Percentiles rank a stretch among this genome's conserved stretches.
These are phyloP conservation scores for Acanthochromis polyacanthus DNA, from an alignment of 2,113 vertebrate species.

Conservation along the genomic window DNA sequence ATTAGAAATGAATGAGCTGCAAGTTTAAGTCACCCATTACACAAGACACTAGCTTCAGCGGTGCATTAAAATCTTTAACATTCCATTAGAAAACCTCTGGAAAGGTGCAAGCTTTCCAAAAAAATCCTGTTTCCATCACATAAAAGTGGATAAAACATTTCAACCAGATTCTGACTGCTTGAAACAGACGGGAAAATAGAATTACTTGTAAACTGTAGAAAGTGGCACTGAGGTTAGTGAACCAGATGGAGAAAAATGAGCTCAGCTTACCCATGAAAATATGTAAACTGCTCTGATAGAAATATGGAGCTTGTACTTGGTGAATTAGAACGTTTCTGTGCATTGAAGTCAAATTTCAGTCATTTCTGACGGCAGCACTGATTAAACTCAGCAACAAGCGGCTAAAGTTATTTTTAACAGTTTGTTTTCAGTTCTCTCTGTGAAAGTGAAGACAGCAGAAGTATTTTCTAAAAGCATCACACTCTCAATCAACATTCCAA, in stretches of 20 bases:
- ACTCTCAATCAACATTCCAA: conserved; percentile 27
- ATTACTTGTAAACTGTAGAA: conserved; percentile 22
- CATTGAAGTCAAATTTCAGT: conserved; percentile 16
- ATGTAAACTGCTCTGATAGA: conserved; percentile 55
- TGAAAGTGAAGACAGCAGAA: conserved; percentile 15
- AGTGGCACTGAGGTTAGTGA: conserved; percentile 25
- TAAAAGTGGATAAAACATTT: conserved; percentile 54
- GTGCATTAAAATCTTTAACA: conserved; percentile 56
- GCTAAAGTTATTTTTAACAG: background rate
- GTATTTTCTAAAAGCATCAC: background rate
- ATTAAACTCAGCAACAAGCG: background rate
- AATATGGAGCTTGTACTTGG: conserved; percentile 44
- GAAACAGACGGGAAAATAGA: conserved; percentile 35
- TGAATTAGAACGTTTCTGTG: conserved; percentile 36
- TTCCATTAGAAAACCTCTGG: conserved; percentile 57
- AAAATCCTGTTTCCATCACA: conserved; percentile 39
- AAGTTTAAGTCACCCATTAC: conserved; percentile 29
- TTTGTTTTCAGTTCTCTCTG: background rate
- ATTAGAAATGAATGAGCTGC: conserved; percentile 49
- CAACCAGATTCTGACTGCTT: conserved; percentile 62
- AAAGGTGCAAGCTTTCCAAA: conserved; percentile 66
- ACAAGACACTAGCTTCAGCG: conserved; percentile 47
- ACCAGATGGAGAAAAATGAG: conserved; percentile 19
- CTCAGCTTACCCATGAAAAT: conserved; percentile 43
- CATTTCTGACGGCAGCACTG: conserved; percentile 2